Evolutionary conservation across 2,113 vertebrate genomes (phyloP).

Genomic region (Strix uralensis): DNA sequence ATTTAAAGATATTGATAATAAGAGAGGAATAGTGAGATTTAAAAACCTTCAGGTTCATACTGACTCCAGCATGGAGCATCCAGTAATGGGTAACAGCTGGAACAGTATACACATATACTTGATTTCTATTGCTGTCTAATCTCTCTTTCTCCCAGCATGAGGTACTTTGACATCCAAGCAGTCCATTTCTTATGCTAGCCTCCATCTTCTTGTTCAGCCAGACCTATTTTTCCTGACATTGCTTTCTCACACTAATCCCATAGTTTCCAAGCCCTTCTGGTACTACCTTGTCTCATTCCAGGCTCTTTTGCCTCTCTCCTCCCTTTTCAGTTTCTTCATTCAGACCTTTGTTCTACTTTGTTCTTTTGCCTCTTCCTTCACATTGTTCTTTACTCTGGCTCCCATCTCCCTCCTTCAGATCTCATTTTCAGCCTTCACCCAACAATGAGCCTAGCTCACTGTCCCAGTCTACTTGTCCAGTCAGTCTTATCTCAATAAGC

Average conservation of each 20-base stretch:
- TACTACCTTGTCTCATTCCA: neutral
- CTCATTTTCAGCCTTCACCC: neutral
- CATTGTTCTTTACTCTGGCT: neutral
- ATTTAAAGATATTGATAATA: neutral
- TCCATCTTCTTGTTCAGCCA: neutral
- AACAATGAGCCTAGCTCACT: neutral
- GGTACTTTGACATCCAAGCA: neutral
- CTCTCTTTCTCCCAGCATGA: neutral
- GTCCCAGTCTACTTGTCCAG: neutral
- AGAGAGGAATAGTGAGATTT: neutral
- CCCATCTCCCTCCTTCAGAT: neutral
- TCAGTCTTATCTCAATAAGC: neutral
- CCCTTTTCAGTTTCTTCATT: neutral
- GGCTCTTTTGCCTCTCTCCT: neutral
- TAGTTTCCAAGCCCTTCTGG: neutral
- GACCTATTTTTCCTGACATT: neutral
- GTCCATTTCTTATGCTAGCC: neutral
- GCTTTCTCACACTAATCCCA: neutral
- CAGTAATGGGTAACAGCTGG: neutral
- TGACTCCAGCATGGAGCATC: neutral
- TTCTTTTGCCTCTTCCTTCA: neutral
- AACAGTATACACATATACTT: neutral
- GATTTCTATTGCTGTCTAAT: neutral
- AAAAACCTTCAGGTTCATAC: neutral
- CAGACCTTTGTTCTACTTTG: neutral